Conservation (phyloP, 1,140 invertebrate species). For the Pseudomyrmex cubaensis region DNA sequence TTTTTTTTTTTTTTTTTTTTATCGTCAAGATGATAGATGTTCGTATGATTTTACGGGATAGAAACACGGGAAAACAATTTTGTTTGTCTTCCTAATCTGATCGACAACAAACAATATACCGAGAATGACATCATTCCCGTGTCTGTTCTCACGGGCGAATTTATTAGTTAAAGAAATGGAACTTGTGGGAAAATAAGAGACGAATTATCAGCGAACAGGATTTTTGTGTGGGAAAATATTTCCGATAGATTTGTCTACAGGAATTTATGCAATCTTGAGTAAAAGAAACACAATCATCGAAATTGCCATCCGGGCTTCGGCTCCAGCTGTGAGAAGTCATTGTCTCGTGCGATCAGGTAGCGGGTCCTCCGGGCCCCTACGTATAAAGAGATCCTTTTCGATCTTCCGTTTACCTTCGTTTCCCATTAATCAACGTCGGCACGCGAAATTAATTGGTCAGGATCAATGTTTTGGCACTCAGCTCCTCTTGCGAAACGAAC, state of each 20-base stretch:
- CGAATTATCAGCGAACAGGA: no score
- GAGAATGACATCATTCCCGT: no score
- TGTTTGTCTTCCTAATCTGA: slow-evolving; percentile 51
- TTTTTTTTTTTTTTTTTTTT: no score
- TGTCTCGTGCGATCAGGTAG: slow-evolving; percentile 71
- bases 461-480: slow-evolving; percentile 72
- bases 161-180: background rate
- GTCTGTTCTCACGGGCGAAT: background rate
- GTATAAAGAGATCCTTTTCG: slow-evolving; percentile 29
- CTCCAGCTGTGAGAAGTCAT: slow-evolving; percentile 62
- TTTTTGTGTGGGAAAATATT: background rate
- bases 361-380: slow-evolving; percentile 15
- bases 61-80: slow-evolving; percentile 50
- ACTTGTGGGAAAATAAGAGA: background rate
- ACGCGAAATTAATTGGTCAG: slow-evolving; percentile 63
- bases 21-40: slow-evolving; percentile 80
- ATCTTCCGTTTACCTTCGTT: slow-evolving; percentile 49
- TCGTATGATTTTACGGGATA: slow-evolving; percentile 34
- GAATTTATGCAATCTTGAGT: slow-evolving; percentile 11
- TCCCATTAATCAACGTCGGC: slow-evolving; percentile 73
- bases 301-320: background rate
- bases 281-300: slow-evolving; percentile 24
- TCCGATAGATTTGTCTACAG: background rate
- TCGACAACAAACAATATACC: slow-evolving; percentile 12
- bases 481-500: slow-evolving; percentile 58